phyloP scores from a whole-genome alignment of 2,797 vertebrate genomes.

The Megalops cyprinoides region DNA sequence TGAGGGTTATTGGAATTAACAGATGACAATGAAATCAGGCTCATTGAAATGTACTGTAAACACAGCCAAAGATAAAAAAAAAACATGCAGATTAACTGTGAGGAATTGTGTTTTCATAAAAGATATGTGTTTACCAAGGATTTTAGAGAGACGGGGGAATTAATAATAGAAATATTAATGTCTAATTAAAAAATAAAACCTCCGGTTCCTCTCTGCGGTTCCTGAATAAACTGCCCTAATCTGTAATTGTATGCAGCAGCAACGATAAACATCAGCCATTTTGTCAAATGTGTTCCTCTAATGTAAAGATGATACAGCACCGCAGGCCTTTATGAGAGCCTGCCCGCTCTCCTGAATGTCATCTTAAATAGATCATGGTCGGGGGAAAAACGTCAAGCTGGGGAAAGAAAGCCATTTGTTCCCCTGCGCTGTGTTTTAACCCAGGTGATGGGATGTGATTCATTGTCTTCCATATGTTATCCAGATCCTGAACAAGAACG shows the following conservation, averaged over 20 bases:
- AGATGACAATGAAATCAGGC: neutral
- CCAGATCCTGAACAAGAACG: conserved; percentile 6
- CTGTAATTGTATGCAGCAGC: neutral
- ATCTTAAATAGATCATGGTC: conserved; percentile 13
- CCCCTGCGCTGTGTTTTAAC: neutral
- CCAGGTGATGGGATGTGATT: neutral
- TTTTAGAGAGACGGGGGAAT: neutral
- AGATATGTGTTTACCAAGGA: neutral
- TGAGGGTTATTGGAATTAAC: neutral
- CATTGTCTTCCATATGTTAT: neutral
- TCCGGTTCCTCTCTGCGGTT: neutral
- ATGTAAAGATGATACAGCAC: neutral
- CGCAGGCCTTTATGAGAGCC: neutral
- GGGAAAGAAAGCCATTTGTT: neutral
- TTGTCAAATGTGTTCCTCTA: neutral
- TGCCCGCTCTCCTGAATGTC: neutral
- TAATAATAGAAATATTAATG: neutral
- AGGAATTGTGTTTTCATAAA: neutral
- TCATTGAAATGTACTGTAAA: neutral
- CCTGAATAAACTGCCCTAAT: neutral
- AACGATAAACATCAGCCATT: conserved; percentile 8
- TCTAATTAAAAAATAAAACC: neutral
- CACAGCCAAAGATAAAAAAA: neutral
- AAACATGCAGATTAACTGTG: neutral
- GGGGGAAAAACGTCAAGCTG: neutral